Conservation (phyloP, 2,888 invertebrate genomes). For the Trachelus tabidus region DNA sequence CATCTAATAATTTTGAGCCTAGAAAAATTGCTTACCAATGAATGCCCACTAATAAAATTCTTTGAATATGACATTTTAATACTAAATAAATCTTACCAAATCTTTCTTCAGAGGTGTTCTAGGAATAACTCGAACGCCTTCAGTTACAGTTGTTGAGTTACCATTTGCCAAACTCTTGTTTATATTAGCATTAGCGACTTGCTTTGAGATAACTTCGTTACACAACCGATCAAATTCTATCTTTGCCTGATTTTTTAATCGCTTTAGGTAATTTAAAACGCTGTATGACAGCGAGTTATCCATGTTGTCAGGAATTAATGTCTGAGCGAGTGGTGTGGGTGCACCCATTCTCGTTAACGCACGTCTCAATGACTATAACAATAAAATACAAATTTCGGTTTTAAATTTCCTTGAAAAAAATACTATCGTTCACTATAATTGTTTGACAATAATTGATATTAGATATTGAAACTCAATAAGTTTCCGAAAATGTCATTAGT, state of each 20-base stretch:
- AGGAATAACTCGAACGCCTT: slow-evolving; percentile 81
- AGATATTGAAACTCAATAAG: background rate
- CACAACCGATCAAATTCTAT: slow-evolving; percentile 90
- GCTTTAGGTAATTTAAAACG: slow-evolving; percentile 93
- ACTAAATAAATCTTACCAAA: slow-evolving; percentile 68
- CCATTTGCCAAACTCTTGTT: slow-evolving; percentile 57
- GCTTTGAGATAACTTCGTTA: slow-evolving; percentile 79
- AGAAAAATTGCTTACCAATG: background rate
- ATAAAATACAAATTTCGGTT: slow-evolving; percentile 18
- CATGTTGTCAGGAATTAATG: slow-evolving; percentile 89
- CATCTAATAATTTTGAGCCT: background rate
- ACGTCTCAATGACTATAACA: slow-evolving; percentile 84
- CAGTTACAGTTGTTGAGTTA: slow-evolving; percentile 70
- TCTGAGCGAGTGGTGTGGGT: slow-evolving; percentile 82
- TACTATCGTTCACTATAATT: background rate
- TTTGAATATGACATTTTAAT: background rate
- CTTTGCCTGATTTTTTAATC: slow-evolving; percentile 94
- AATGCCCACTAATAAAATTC: background rate
- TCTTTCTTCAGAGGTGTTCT: slow-evolving; percentile 81
- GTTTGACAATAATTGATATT: background rate
- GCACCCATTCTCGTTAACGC: slow-evolving; percentile 93
- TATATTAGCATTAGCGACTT: slow-evolving; percentile 59
- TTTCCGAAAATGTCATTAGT: background rate
- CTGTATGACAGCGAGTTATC: slow-evolving; percentile 94
- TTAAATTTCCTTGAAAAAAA: slow-evolving; percentile 2